Percentiles rank a stretch among this genome's conserved stretches.
Evolutionary conservation across 2,888 invertebrate genomes (phyloP).

Genomic region (Erpobdella octoculata): DNA sequence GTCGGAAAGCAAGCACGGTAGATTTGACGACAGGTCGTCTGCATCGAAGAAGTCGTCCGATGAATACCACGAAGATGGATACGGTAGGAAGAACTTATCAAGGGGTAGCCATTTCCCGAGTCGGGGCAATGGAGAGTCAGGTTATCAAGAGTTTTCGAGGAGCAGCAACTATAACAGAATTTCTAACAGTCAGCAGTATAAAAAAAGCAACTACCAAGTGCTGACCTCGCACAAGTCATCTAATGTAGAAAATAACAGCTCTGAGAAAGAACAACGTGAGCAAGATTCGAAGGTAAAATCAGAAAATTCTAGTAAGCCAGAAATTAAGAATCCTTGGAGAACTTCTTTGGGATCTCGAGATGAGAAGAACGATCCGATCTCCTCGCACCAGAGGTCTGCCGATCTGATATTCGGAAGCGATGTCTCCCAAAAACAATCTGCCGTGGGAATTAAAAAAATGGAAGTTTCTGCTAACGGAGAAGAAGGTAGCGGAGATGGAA

Average conservation of each 20-base stretch:
- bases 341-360: neutral
- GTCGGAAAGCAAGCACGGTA: neutral
- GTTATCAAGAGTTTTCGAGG: neutral
- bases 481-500: neutral
- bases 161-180: neutral
- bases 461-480: neutral
- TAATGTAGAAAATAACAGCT: neutral
- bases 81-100: neutral
- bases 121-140: neutral
- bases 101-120: neutral
- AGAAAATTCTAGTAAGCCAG: neutral
- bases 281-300: neutral
- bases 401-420: neutral
- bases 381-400: neutral
- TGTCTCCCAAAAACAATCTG: neutral
- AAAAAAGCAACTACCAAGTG: neutral
- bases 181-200: neutral
- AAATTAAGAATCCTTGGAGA: neutral
- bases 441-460: neutral
- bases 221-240: neutral
- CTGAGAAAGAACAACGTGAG: neutral
- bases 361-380: neutral
- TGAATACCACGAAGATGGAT: neutral
- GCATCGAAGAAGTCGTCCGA: neutral
- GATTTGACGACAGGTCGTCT: neutral